Percentiles rank a stretch among this genome's conserved stretches.
Conservation (phyloP, 2,113 vertebrate genomes). For the Muscicapa adusta region DNA sequence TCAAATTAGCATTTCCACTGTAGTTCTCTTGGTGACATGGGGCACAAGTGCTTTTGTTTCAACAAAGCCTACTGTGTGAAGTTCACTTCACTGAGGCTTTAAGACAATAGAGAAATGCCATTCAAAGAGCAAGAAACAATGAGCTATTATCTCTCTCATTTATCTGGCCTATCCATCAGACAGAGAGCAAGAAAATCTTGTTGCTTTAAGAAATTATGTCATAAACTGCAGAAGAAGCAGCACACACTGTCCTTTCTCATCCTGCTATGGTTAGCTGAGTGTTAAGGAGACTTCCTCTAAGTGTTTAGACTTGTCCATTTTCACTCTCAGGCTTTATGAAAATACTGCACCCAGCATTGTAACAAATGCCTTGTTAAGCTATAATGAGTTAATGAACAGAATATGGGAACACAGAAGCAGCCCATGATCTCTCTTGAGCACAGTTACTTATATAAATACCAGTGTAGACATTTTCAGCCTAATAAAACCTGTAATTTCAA, state of each 20-base stretch:
- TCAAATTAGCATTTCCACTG: constrained; percentile 41
- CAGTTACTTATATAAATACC: neutral
- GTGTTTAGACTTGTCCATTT: neutral
- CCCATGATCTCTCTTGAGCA: neutral
- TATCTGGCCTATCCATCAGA: neutral
- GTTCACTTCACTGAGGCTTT: constrained; percentile 36
- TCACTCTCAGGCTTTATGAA: neutral
- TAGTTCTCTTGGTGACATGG: neutral
- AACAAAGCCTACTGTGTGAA: constrained; percentile 49
- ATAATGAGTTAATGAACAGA: neutral
- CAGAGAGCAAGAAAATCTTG: neutral
- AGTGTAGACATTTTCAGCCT: neutral
- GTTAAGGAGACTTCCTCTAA: neutral
- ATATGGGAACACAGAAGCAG: neutral
- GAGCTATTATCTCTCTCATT: constrained; percentile 25
- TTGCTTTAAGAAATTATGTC: constrained; percentile 36
- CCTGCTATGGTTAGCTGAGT: neutral
- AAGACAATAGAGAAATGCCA: constrained; percentile 58
- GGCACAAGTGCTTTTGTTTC: constrained; percentile 53
- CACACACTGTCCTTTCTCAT: neutral
- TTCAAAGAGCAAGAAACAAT: constrained; percentile 54
- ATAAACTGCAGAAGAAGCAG: constrained; percentile 7
- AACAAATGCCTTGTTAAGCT: neutral
- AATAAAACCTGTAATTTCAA: constrained; percentile 28
- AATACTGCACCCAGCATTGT: neutral